Percentiles rank a stretch among this genome's conserved stretches.
These are phyloP conservation scores for Crioceris asparagi DNA, from an alignment of 2,888 invertebrate species.

Conservation along the genomic window DNA sequence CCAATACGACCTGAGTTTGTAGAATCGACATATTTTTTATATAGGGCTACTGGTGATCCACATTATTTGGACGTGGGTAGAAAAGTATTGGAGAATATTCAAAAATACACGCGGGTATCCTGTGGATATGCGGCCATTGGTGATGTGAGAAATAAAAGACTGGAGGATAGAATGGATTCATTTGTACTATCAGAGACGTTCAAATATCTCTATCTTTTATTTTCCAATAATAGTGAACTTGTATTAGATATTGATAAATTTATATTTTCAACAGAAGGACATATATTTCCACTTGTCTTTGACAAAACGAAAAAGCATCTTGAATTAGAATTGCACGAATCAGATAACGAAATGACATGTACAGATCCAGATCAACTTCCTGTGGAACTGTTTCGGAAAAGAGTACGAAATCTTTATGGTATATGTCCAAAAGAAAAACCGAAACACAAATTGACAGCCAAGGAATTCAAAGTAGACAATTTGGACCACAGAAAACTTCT, in stretches of 20 bases:
- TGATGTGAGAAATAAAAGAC: not conserved
- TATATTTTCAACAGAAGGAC: too few relatives aligned
- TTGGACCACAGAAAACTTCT: slow-evolving; percentile 78
- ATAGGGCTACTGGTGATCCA: not conserved
- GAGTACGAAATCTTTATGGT: slow-evolving; percentile 73
- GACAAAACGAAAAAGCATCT: too few relatives aligned
- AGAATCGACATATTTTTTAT: not conserved
- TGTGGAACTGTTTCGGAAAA: slow-evolving; percentile 73
- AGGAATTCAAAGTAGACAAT: slow-evolving; percentile 66
- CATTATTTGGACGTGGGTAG: not conserved
- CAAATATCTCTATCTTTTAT: not conserved
- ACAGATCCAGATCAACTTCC: slow-evolving; percentile 76
- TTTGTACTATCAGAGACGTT: not conserved
- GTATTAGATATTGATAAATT: too few relatives aligned
- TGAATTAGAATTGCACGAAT: slow-evolving; percentile 44
- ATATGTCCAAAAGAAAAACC: slow-evolving; percentile 56
- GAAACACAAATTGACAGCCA: slow-evolving; percentile 53
- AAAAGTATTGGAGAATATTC: not conserved
- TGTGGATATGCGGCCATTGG: not conserved
- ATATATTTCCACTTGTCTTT: too few relatives aligned
- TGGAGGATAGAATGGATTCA: not conserved
- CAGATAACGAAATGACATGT: slow-evolving; percentile 57
- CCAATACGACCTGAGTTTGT: not conserved
- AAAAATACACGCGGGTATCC: not conserved
- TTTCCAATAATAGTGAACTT: too few relatives aligned